phyloP scores from a whole-genome alignment of 1,140 invertebrate genomes.

The Drosophila grimshawi region DNA sequence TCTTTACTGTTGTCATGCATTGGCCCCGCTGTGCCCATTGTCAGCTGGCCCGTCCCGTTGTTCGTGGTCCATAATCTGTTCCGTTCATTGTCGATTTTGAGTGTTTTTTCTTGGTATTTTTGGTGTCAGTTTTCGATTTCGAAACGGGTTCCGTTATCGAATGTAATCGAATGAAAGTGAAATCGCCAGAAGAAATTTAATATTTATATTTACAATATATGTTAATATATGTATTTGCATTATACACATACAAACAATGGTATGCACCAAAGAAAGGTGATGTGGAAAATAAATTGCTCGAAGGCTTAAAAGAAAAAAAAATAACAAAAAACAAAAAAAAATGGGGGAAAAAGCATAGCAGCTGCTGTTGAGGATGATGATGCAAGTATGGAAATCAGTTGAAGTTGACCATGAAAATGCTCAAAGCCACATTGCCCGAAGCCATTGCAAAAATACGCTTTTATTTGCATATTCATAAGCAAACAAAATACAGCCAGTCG shows the following conservation, averaged over 20 bases:
- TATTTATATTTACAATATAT: conserved; percentile 29
- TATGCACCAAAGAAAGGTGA: conserved; percentile 23
- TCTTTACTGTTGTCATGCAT: conserved; percentile 32
- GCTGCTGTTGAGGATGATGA: conserved; percentile 17
- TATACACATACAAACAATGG: conserved; percentile 8
- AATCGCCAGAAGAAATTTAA: conserved; percentile 62
- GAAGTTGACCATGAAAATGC: conserved; percentile 70
- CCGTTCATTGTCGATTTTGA: conserved; percentile 27
- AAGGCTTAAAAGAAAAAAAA: not conserved
- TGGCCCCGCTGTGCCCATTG: conserved; percentile 8
- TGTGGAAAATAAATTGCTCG: conserved; percentile 6
- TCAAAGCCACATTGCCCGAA: conserved; percentile 41
- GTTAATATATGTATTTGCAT: not conserved
- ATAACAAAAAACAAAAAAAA: not conserved
- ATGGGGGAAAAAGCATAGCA: not conserved
- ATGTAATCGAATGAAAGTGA: conserved; percentile 61
- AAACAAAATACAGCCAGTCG: conserved; percentile 23
- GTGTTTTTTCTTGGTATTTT: conserved; percentile 44
- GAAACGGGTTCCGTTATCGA: conserved; percentile 57
- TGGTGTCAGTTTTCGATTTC: conserved; percentile 41
- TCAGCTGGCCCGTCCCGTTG: not conserved
- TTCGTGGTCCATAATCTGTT: not conserved
- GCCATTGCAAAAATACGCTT: conserved; percentile 37
- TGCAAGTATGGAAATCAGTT: conserved; percentile 48
- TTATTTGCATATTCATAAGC: conserved; percentile 75